Evolutionary conservation across 2,888 invertebrate genomes (phyloP).

Genomic region (Brenthis daphne): DNA sequence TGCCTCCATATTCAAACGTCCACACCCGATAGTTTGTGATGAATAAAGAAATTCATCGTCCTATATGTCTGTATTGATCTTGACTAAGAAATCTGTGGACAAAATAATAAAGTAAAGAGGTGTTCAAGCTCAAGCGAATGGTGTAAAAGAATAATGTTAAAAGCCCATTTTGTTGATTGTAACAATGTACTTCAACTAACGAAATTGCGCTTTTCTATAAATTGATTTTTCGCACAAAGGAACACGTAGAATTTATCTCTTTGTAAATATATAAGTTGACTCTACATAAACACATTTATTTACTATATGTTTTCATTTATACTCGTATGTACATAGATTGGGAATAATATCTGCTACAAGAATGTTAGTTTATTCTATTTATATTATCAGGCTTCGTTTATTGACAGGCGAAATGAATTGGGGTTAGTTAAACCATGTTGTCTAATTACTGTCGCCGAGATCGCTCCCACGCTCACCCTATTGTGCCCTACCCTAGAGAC

Average conservation of each 20-base stretch:
- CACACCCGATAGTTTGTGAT: conserved; percentile 1
- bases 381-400: conserved; percentile 23
- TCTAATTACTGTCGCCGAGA: conserved; percentile 65
- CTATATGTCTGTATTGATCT: conserved; percentile 28
- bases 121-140: not conserved
- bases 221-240: conserved; percentile 28
- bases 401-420: conserved; percentile 44
- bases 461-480: conserved; percentile 46
- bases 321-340: too few species aligned
- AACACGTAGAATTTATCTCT: not conserved
- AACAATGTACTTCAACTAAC: conserved; percentile 45
- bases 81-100: conserved; percentile 5
- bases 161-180: conserved; percentile 73
- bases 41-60: conserved; percentile 24
- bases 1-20: conserved; percentile 65
- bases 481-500: conserved; percentile 32
- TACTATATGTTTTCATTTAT: too few species aligned
- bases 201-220: conserved; percentile 44
- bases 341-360: too few species aligned
- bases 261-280: too few species aligned
- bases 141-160: conserved; percentile 38
- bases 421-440: conserved; percentile 53
- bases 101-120: conserved; percentile 11
- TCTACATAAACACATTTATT: too few species aligned
- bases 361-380: conserved; percentile 5